These are phyloP conservation scores for Barbus barbus DNA, from an alignment of 2,113 vertebrate species.

Conservation along the genomic window DNA sequence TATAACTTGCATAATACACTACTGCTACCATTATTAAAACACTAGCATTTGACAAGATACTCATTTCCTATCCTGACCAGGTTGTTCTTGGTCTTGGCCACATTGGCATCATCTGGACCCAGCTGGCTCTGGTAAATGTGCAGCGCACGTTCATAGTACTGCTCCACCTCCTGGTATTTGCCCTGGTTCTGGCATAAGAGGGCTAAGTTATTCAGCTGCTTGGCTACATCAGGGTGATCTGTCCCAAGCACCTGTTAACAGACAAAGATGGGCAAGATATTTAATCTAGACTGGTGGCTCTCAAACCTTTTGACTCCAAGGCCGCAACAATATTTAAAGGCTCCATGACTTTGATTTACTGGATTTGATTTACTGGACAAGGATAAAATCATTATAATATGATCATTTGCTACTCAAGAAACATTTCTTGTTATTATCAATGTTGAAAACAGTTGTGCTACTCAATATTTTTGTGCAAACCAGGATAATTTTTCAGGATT, in stretches of 20 bases:
- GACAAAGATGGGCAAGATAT: not conserved
- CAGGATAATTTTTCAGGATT: too few species aligned
- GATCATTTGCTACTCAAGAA: not conserved
- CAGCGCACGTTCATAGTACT: constrained; percentile 82
- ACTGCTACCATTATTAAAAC: not conserved
- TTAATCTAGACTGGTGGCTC: not conserved
- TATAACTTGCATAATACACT: not conserved
- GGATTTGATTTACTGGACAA: not conserved
- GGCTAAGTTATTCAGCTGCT: constrained; percentile 91
- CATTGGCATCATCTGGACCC: constrained; percentile 82
- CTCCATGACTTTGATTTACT: not conserved
- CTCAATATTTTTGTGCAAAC: not conserved
- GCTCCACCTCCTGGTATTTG: constrained; percentile 87
- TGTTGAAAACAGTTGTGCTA: not conserved
- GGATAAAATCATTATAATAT: not conserved
- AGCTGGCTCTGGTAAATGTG: constrained; percentile 83
- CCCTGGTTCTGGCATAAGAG: constrained; percentile 90
- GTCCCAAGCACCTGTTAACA: constrained; percentile 80
- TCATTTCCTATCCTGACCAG: constrained; percentile 77
- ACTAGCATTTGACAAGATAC: too few species aligned
- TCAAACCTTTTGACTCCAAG: not conserved
- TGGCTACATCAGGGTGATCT: constrained; percentile 87
- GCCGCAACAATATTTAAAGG: not conserved
- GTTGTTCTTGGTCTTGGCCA: constrained; percentile 57
- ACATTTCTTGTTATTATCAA: not conserved